Base-by-base conservation (phyloP, 2,113 vertebrate genomes). In the Gadus macrocephalus region DNA sequence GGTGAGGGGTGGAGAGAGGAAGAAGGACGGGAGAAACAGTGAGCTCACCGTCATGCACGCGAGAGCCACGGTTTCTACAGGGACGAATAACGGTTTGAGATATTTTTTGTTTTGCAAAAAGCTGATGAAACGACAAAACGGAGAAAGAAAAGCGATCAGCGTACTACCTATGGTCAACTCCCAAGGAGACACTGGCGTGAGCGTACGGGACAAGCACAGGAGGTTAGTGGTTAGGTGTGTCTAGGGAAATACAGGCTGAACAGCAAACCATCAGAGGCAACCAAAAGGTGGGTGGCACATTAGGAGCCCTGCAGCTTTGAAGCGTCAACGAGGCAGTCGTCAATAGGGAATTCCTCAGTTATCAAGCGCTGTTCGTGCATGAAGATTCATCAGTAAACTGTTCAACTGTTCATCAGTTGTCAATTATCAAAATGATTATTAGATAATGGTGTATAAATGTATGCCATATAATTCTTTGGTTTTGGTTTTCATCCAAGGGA, bases 111-210 rank as follows among this genome's bases (percentile, higher is more conserved):
- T 14, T 14, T 27, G 22, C 15, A 56, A 64, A 49, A 64, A 38
- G 35, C 38, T 15, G 55, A 17, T 58, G 55, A 42, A 53, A 53
- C 12, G 1, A 66, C 5, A 77, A 74, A 35, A 22, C 42, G 31
- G 62, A 56, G n/a, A 72, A 60, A 55, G 69, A 9, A 38, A 68
- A 76, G 69, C 71, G n/a, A 62, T 73, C n/a, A 68, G 76, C 55
- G 38, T 71, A 91, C 89, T 97, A 98, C 95, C 96, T 96, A 94
- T 96, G 93, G 85, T 96, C 94, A 93, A 89, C 91, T 93, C 95
- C 95, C 49, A 96, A 88, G 69, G 96, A 93, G 85, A 95, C 87
- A 89, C 96, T 97, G 92, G 78, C 81, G 81, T 91, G 81, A 81
- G 84, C 83, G 76, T 84, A 83, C 68, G 66, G 84, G 64, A 81